Evolutionary conservation across 2,888 invertebrate species (phyloP).

Genomic region (Girardia tigrina): DNA sequence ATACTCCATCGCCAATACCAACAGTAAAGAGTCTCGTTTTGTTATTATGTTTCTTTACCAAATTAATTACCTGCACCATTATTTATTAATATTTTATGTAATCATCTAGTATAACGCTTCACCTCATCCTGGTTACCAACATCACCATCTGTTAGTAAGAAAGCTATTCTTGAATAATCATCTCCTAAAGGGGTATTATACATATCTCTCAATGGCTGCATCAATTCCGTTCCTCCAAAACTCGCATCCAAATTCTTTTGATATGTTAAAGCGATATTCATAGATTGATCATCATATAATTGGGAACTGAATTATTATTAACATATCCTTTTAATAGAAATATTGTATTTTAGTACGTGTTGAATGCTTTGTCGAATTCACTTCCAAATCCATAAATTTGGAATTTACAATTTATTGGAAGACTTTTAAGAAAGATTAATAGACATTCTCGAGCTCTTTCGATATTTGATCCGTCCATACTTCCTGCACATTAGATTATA

Average conservation of each 20-base stretch:
- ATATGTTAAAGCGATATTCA: conserved; percentile 39
- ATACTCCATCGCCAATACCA: conserved; percentile 46
- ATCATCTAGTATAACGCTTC: too few species aligned
- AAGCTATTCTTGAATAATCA: conserved; percentile 42
- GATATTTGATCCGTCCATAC: conserved; percentile 41
- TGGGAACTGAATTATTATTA: too few species aligned
- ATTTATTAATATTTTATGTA: too few species aligned
- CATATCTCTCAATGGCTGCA: conserved; percentile 41
- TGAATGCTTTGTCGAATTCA: conserved; percentile 20
- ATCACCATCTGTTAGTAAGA: conserved; percentile 48
- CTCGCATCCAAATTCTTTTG: conserved; percentile 41
- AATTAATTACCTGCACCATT: neutral
- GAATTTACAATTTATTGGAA: conserved; percentile 41
- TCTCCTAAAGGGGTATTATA: conserved; percentile 36
- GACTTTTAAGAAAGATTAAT: conserved; percentile 42
- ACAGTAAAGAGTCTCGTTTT: conserved; percentile 41
- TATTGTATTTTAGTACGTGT: neutral
- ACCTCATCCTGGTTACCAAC: conserved; percentile 44
- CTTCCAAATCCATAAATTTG: conserved; percentile 42
- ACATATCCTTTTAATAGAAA: too few species aligned
- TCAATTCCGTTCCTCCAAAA: conserved; percentile 46
- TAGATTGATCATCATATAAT: conserved; percentile 40
- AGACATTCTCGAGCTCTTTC: conserved; percentile 41
- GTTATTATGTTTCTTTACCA: neutral
- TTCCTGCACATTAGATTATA: too few species aligned